Conservation (phyloP, 2,113 vertebrate species). For the Sinocyclocheilus grahami region DNA sequence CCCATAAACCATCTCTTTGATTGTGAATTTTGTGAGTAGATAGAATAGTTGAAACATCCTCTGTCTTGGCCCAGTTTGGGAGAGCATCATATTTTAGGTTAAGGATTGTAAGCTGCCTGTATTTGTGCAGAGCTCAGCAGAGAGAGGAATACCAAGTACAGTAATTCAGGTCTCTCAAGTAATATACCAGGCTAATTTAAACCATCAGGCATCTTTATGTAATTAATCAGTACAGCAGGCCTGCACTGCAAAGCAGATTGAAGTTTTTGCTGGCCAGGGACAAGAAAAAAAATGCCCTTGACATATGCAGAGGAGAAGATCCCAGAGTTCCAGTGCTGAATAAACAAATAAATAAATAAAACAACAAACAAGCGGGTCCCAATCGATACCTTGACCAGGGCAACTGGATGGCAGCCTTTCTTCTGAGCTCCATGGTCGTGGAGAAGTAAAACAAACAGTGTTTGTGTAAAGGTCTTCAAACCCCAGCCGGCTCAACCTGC, state of each 20-base stretch:
- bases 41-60: background rate
- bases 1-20: background rate
- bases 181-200: conserved; percentile 34
- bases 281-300: conserved; percentile 39
- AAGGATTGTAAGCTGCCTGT: too few relatives aligned
- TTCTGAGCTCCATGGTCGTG: conserved; percentile 38
- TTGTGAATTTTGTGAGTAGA: background rate
- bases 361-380: conserved; percentile 51
- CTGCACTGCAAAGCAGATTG: background rate
- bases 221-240: conserved; percentile 1
- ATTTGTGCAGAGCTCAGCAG: too few relatives aligned
- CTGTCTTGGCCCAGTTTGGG: background rate
- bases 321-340: conserved; percentile 40
- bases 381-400: conserved; percentile 58
- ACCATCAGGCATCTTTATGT: conserved; percentile 32
- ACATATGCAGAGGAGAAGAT: conserved; percentile 46
- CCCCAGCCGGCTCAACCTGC: conserved; percentile 55
- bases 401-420: conserved; percentile 50
- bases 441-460: conserved; percentile 56
- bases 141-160: background rate
- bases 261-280: background rate
- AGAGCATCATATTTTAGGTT: conserved; percentile 19
- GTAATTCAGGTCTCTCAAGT: conserved; percentile 38
- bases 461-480: conserved; percentile 62
- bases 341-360: conserved; percentile 57